Base-by-base conservation (phyloP, 1,140 invertebrate genomes). In the Doryteuthis pealeii region DNA sequence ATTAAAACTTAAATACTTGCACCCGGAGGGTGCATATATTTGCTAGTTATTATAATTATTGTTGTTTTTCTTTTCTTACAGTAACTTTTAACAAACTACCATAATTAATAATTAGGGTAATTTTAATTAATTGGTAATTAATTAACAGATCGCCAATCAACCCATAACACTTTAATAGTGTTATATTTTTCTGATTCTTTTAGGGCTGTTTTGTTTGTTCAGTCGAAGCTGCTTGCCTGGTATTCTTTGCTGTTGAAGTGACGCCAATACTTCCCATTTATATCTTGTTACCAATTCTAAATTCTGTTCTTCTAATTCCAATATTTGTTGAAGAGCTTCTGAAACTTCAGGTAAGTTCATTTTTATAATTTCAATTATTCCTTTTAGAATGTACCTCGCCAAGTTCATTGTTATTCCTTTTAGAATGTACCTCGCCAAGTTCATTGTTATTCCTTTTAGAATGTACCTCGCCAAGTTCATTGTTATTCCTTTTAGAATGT, bases 191-290 rank as follows among this genome's bases (percentile, higher is more conserved):
- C n/a, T n/a, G n/a, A n/a, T n/a, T n/a, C 35, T 45, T 70, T 8
- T 72, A 79, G 80, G 76, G 80, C 54, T 43, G 77, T 14, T 62
- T 74, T 33, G 12, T 73, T 62, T 49, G 72, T 12, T 33, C 75
- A 0, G 62, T 79, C n/a, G 80, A 81, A 62, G 71, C 67, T 15
- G 73, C 73, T 10, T 79, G 78, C 49, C 35, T 81, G 30, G 76
- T 78, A 15, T 49, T 70, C 40, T 77, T 81, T 70, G 74, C 78
- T 2, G 70, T 70, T 1, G 65, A 70, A 6, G 78, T 79, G 30
- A 74, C 76, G 32, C 49, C 76, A 22, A n/a, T 70, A 33, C 69
- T 79, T 45, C 76, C 80, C 10, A 78, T 81, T 22, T 79, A 69
- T 49, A 65, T 81, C 18, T 54, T 77, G 8, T 69, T 81, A 45